phyloP scores from a whole-genome alignment of 2,888 invertebrate species.

The Andricus quercusramuli region DNA sequence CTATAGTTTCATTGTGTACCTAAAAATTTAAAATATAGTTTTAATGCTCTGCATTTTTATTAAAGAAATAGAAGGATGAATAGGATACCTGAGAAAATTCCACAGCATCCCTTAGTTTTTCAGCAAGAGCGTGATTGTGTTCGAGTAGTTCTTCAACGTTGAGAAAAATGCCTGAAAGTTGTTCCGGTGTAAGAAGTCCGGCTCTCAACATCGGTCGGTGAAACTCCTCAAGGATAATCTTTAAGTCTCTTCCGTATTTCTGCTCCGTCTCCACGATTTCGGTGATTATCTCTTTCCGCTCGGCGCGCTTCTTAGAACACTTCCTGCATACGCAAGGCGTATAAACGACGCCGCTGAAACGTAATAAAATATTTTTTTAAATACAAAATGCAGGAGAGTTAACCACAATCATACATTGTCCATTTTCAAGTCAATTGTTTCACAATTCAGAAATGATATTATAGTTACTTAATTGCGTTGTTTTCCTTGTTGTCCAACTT shows the following conservation, averaged over 20 bases:
- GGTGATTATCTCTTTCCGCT: constrained; percentile 95
- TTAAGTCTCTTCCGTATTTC: constrained; percentile 95
- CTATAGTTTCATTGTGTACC: too few relatives aligned
- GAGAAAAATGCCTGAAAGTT: constrained; percentile 94
- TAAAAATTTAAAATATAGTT: too few relatives aligned
- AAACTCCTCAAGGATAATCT: constrained; percentile 95
- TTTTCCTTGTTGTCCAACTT: too few relatives aligned
- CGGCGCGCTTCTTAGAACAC: constrained; percentile 92
- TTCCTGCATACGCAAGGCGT: constrained; percentile 92
- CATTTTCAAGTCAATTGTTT: too few relatives aligned
- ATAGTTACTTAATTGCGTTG: too few relatives aligned
- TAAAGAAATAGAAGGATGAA: background rate
- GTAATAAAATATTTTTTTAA: background rate
- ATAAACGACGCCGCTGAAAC: constrained; percentile 83
- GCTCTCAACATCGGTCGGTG: constrained; percentile 96
- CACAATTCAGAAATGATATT: too few relatives aligned
- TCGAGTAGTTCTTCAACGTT: constrained; percentile 95
- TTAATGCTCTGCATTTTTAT: too few relatives aligned
- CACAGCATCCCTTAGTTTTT: constrained; percentile 91
- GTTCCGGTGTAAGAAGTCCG: constrained; percentile 93
- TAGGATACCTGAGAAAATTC: constrained; percentile 84
- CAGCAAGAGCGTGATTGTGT: constrained; percentile 91
- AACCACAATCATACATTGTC: background rate
- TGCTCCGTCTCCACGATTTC: constrained; percentile 98
- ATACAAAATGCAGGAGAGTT: background rate